Conservation (phyloP, 2,113 vertebrate species). For the Muscicapa adusta region DNA sequence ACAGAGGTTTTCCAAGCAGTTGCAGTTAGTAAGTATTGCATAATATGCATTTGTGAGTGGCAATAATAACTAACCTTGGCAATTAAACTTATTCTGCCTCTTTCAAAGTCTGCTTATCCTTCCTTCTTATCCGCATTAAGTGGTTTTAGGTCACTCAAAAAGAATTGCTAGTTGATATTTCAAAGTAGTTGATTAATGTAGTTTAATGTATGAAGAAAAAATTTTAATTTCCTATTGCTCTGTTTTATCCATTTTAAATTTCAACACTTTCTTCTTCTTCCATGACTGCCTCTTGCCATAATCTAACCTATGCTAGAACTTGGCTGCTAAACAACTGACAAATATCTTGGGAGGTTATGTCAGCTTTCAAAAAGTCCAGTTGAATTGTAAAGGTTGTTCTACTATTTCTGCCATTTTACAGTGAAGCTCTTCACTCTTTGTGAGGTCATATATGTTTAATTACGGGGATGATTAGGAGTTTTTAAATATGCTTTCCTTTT, state of each 20-base stretch:
- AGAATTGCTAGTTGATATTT: neutral
- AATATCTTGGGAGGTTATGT: neutral
- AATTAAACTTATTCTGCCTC: neutral
- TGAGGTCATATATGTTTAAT: neutral
- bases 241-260: neutral
- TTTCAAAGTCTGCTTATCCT: neutral
- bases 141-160: neutral
- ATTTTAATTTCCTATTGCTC: neutral
- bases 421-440: neutral
- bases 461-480: neutral
- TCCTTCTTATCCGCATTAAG: neutral
- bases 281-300: neutral
- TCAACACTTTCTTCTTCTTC: neutral
- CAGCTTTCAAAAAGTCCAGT: neutral
- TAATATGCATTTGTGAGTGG: neutral
- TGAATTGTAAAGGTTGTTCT: neutral
- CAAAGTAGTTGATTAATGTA: neutral
- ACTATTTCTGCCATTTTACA: neutral
- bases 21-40: neutral
- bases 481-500: neutral
- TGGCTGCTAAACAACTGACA: neutral
- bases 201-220: neutral
- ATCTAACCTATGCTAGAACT: neutral
- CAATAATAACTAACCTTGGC: neutral
- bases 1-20: neutral